These are phyloP conservation scores for Tillus elongatus DNA, from an alignment of 2,888 invertebrate genomes.

Conservation along the genomic window DNA sequence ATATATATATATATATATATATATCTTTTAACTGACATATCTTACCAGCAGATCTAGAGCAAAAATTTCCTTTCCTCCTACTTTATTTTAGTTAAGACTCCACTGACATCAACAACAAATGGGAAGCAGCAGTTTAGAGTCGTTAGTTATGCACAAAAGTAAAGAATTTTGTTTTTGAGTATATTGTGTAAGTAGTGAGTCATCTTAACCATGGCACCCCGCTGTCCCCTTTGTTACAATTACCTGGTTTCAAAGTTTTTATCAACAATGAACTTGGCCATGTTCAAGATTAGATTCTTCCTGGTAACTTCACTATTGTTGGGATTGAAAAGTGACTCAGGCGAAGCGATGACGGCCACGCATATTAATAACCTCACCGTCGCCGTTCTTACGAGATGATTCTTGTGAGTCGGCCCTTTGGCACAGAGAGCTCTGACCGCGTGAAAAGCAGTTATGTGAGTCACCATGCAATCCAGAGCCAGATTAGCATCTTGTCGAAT, in stretches of 20 bases:
- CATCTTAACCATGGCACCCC: not conserved
- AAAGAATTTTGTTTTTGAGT: no score
- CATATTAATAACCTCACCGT: conserved; percentile 56
- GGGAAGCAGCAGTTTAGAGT: no score
- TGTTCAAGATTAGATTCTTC: conserved; percentile 41
- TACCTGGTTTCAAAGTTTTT: conserved; percentile 46
- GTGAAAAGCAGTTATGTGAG: conserved; percentile 52
- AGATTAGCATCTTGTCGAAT: conserved; percentile 67
- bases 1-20: no score
- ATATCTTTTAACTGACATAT: no score
- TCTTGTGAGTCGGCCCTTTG: conserved; percentile 51
- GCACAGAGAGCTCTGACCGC: conserved; percentile 46
- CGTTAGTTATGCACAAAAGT: no score
- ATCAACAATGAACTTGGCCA: conserved; percentile 47
- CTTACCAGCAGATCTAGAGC: no score
- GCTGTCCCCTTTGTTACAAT: not conserved
- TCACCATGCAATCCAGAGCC: conserved; percentile 60
- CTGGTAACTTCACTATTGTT: conserved; percentile 46
- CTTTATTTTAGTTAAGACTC: no score
- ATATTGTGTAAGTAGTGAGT: no score
- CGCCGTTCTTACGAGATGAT: conserved; percentile 56
- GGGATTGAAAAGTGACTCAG: conserved; percentile 49
- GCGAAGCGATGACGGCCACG: conserved; percentile 54
- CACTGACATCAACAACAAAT: no score
- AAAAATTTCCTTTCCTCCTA: no score